Evolutionary conservation across 2,113 vertebrate genomes (phyloP).

Genomic region (Pseudonaja textilis): DNA sequence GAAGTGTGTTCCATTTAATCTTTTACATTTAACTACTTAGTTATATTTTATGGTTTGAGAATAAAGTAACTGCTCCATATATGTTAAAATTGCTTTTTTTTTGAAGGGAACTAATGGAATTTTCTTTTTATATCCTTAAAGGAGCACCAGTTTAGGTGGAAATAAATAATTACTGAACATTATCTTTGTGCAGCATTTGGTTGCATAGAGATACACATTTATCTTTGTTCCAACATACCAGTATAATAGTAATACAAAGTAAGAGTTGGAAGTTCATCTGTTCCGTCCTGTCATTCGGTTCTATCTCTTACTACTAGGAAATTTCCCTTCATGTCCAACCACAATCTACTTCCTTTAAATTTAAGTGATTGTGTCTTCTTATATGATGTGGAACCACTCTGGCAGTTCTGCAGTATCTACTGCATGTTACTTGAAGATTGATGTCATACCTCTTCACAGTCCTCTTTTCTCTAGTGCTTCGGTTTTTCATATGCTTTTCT

Average conservation of each 20-base stretch:
- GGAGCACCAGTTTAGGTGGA: neutral
- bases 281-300: neutral
- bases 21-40: neutral
- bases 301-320: neutral
- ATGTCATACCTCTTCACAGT: neutral
- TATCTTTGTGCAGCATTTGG: neutral
- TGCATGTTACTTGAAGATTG: neutral
- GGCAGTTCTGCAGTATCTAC: neutral
- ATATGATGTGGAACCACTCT: neutral
- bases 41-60: neutral
- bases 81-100: neutral
- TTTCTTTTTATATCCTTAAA: neutral
- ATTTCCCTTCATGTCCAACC: neutral
- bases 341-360: neutral
- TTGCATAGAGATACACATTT: neutral
- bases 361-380: neutral
- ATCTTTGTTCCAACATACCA: neutral
- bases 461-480: neutral
- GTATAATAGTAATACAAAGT: neutral
- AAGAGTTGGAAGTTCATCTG: neutral
- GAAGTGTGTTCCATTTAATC: neutral
- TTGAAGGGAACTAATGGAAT: neutral
- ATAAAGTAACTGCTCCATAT: neutral
- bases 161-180: neutral
- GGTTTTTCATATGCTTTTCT: neutral